phyloP scores from a whole-genome alignment of 2,888 invertebrate genomes.

The Laspeyria flexula region DNA sequence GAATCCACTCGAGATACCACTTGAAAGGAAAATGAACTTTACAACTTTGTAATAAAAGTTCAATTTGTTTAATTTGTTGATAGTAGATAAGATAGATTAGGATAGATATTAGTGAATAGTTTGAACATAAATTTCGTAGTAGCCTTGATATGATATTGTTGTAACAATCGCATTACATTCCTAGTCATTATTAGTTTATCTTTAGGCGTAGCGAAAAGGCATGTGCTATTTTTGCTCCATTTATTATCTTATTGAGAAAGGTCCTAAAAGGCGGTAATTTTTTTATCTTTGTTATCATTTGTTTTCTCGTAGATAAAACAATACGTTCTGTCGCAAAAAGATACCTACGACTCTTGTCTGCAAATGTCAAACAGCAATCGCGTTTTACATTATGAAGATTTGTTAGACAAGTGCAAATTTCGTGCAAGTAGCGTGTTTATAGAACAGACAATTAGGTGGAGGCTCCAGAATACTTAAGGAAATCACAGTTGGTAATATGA shows the following conservation, averaged over 20 bases:
- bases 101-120: conserved; percentile 8
- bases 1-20: conserved; percentile 11
- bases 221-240: conserved; percentile 14
- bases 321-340: no score
- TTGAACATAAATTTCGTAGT: conserved; percentile 37
- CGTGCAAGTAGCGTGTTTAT: no score
- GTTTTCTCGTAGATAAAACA: no score
- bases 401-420: no score
- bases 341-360: no score
- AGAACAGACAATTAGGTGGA: no score
- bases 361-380: no score
- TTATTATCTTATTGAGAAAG: background rate
- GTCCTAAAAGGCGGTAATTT: background rate
- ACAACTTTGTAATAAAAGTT: background rate
- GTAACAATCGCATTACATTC: conserved; percentile 7
- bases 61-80: conserved; percentile 4
- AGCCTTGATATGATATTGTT: conserved; percentile 16
- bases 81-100: conserved; percentile 20
- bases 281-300: no score
- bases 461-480: no score
- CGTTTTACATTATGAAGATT: no score
- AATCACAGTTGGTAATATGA: no score
- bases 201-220: conserved; percentile 2
- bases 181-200: conserved; percentile 22
- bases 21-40: background rate